These are phyloP conservation scores for Neomicropteryx cornuta DNA, from an alignment of 1,140 invertebrate genomes.

Conservation along the genomic window DNA sequence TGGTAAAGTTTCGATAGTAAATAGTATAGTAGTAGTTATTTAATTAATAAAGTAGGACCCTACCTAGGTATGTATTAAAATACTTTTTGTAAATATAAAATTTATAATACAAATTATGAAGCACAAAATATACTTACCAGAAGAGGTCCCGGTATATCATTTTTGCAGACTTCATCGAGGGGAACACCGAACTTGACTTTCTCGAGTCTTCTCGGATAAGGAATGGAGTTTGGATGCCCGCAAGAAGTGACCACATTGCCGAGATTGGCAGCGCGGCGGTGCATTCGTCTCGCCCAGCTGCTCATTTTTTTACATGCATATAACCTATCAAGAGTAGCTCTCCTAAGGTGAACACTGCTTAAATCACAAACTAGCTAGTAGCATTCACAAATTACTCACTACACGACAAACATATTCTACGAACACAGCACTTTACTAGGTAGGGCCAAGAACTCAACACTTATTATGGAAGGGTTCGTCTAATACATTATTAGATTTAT, in stretches of 20 bases:
- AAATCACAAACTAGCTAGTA: too few relatives aligned
- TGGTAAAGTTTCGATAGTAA: too few relatives aligned
- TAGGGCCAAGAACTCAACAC: too few relatives aligned
- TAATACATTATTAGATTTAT: too few relatives aligned
- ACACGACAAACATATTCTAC: too few relatives aligned
- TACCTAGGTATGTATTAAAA: slow-evolving; percentile 4
- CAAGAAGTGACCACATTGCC: slow-evolving; percentile 84
- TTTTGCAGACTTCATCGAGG: slow-evolving; percentile 83
- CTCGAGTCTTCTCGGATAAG: slow-evolving; percentile 72
- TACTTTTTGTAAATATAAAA: slow-evolving; percentile 5
- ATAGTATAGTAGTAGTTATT: too few relatives aligned
- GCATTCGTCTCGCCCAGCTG: slow-evolving; percentile 83
- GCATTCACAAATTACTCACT: too few relatives aligned
- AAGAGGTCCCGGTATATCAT: slow-evolving; percentile 83
- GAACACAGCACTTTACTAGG: too few relatives aligned
- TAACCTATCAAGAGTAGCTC: too few relatives aligned
- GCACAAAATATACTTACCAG: slow-evolving; percentile 48
- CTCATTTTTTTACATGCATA: slow-evolving; percentile 53
- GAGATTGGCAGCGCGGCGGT: slow-evolving; percentile 74
- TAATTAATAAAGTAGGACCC: too few relatives aligned
- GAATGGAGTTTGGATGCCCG: slow-evolving; percentile 58
- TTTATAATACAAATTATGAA: slow-evolving; percentile 2
- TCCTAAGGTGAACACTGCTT: too few relatives aligned
- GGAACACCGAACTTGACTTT: slow-evolving; percentile 90
- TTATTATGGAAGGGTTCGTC: too few relatives aligned